Evolutionary conservation across 2,888 invertebrate species (phyloP), one percentile per base, ranked within the genome.

Genomic region (Campoplex nolae): DNA sequence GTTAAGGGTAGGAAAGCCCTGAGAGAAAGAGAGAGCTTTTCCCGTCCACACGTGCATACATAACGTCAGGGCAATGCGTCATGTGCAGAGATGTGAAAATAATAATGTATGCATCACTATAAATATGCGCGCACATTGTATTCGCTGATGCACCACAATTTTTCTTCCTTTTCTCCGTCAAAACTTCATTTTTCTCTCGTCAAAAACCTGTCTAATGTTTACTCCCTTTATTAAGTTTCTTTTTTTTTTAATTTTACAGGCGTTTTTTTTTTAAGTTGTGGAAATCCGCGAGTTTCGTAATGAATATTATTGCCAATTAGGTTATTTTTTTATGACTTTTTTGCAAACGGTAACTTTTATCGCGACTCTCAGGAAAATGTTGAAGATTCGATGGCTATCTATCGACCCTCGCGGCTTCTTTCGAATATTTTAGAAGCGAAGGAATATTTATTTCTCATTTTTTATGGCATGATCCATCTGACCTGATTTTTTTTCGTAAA

Each of bases 11-110:
- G 68, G 48, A 70, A 78, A 84, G 67, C 67, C 51, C 62, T 51
- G 54, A 23, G 67, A 45, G 76, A 62, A 88, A 23, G 67, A 45
- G 76, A 62, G 89, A 87, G 71, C 86, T 89, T 89, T 81, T 73
- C 56, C 56, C 56, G 82, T 82, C 82, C 68, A 45, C 82, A 68
- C 67, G 65, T 82, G 42, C 35, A 67, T 56, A 48, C 56, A 51
- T 54, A 75, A 68, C 54, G n/a, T 71, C 45, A 67, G 74, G 65
- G 54, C 83, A 51, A 70, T 83, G 76, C 76, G 45, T 83, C 76
- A 83, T 70, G 76, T 48, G 58, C 76, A 23, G 70, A 70, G 51
- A 77, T 77, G 65, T 71, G 51, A 79, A 84, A 83, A 85, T 87
- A 81, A 88, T 82, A 67, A 84, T 81, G 84, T 79, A 58, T 35